phyloP scores from a whole-genome alignment of 1,140 invertebrate genomes.

The Ruditapes philippinarum region DNA sequence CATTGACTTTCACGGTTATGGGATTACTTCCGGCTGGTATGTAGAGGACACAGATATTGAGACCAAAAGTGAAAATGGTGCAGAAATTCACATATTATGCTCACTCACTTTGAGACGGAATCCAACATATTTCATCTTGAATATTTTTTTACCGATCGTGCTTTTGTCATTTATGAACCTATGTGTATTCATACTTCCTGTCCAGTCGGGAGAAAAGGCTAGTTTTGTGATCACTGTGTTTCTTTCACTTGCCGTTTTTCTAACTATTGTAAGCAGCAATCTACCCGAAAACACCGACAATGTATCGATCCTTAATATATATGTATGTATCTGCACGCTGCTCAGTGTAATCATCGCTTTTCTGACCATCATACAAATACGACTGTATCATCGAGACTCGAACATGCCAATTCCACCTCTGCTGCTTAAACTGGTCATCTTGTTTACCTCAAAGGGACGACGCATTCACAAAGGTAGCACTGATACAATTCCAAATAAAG shows the following conservation, averaged over 20 bases:
- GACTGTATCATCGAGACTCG: slow-evolving; percentile 37
- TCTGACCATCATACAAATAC: slow-evolving; percentile 47
- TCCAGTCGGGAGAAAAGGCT: slow-evolving; percentile 89
- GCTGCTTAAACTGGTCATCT: neutral
- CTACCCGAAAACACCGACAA: slow-evolving; percentile 89
- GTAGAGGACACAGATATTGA: slow-evolving; percentile 23
- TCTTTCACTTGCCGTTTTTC: slow-evolving; percentile 89
- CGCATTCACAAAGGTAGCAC: neutral
- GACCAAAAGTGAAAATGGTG: neutral
- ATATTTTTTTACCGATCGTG: slow-evolving; percentile 89
- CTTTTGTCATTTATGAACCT: slow-evolving; percentile 89
- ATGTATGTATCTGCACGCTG: slow-evolving; percentile 49
- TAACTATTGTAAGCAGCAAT: slow-evolving; percentile 88
- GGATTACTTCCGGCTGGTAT: slow-evolving; percentile 22
- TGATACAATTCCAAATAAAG: neutral
- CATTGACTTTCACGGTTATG: slow-evolving; percentile 31
- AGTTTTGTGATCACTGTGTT: slow-evolving; percentile 88
- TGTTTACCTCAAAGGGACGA: neutral
- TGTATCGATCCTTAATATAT: slow-evolving; percentile 88
- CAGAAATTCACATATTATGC: neutral
- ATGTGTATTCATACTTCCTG: slow-evolving; percentile 89
- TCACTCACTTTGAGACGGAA: slow-evolving; percentile 72
- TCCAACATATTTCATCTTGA: slow-evolving; percentile 87
- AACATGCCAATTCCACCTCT: neutral
- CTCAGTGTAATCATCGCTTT: slow-evolving; percentile 51